Conservation (phyloP, 2,113 vertebrate genomes). For the Dascyllus trimaculatus region DNA sequence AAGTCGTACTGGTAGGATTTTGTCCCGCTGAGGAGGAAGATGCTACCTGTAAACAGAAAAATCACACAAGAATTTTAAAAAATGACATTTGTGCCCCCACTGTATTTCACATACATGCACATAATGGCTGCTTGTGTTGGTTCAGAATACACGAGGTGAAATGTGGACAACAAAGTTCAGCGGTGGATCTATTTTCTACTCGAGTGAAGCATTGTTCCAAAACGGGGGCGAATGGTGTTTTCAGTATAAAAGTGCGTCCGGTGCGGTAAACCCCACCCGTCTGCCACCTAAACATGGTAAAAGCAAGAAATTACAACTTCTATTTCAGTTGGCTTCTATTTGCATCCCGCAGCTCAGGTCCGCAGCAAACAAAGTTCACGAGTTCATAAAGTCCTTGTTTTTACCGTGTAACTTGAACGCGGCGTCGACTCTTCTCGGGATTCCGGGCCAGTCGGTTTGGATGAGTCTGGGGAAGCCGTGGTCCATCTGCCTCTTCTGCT, state of each 20-base stretch:
- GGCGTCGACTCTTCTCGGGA: conserved; percentile 60
- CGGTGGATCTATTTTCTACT: conserved; percentile 13
- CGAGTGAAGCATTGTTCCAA: neutral
- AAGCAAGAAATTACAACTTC: conserved; percentile 60
- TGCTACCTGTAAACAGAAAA: conserved; percentile 55
- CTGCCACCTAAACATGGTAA: conserved; percentile 27
- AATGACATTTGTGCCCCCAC: too few relatives aligned
- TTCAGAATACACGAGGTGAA: neutral
- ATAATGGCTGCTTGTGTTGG: neutral
- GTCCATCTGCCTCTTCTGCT: conserved; percentile 57
- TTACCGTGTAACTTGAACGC: conserved; percentile 69
- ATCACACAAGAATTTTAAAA: neutral
- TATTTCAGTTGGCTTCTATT: conserved; percentile 49
- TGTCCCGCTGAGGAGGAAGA: conserved; percentile 65
- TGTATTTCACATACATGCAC: neutral
- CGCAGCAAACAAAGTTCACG: conserved; percentile 13
- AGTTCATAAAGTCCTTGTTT: conserved; percentile 6
- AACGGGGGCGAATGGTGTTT: conserved; percentile 17
- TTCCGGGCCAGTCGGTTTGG: conserved; percentile 53
- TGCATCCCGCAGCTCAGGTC: conserved; percentile 18
- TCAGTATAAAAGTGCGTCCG: conserved; percentile 21
- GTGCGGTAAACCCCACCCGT: conserved; percentile 40
- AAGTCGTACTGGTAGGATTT: conserved; percentile 65
- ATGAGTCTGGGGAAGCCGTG: conserved; percentile 73
- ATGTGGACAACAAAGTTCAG: conserved; percentile 1